Conservation (phyloP, 2,113 vertebrate species). For the Edolisoma coerulescens region DNA sequence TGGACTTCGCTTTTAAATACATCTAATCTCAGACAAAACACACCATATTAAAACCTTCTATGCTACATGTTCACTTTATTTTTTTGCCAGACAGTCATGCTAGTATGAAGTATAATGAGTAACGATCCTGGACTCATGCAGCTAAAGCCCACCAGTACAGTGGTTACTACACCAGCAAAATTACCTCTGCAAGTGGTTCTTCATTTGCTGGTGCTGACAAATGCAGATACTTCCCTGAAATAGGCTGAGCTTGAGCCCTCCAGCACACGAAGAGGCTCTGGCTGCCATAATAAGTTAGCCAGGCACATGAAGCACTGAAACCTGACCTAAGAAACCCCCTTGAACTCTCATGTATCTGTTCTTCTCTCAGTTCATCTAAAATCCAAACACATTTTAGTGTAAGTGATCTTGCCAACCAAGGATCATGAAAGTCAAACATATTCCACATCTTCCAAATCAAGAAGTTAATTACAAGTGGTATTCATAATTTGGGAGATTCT, state of each 20-base stretch:
- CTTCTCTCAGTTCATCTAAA: not conserved
- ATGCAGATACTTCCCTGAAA: not conserved
- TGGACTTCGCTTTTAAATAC: not conserved
- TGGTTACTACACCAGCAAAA: not conserved
- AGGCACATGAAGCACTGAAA: not conserved
- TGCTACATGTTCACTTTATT: not conserved
- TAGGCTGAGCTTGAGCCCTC: rapidly evolving
- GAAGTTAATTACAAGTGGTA: not conserved
- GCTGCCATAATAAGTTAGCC: not conserved
- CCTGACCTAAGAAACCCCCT: not conserved
- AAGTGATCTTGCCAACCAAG: not conserved
- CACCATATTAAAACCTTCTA: not conserved
- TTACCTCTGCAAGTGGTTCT: not conserved
- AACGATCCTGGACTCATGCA: not conserved
- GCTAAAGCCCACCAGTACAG: not conserved
- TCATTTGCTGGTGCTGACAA: not conserved
- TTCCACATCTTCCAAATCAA: not conserved
- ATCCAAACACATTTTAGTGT: not conserved
- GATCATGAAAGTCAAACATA: not conserved
- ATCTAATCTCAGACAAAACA: constrained; percentile 25
- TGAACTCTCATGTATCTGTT: not conserved
- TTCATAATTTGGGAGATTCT: not conserved
- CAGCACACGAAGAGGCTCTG: not conserved
- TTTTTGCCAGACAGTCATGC: constrained; percentile 1
- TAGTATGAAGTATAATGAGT: not conserved